These are phyloP conservation scores for Ursus arctos DNA, from an alignment of 2,113 vertebrate species.

Conservation along the genomic window DNA sequence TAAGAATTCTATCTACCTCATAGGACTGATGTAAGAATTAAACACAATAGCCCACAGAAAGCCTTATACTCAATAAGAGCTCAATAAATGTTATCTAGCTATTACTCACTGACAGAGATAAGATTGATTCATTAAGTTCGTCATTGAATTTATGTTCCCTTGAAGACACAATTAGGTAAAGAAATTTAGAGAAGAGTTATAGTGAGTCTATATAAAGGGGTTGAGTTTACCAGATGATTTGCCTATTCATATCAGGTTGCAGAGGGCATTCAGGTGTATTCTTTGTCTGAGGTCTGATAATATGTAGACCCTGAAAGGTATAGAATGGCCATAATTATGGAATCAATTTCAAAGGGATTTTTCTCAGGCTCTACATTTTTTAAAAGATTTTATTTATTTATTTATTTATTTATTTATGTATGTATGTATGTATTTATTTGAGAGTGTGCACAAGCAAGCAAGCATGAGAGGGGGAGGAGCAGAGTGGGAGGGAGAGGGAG, in stretches of 20 bases:
- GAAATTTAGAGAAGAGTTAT: not conserved
- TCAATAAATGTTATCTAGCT: not conserved
- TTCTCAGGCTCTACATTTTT: not conserved
- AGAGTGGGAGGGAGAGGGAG: not conserved
- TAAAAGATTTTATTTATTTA: not conserved
- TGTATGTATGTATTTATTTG: too few relatives aligned
- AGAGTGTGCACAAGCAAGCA: not conserved
- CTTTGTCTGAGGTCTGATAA: not conserved
- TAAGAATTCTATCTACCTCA: not conserved
- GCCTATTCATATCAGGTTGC: not conserved
- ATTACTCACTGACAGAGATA: not conserved
- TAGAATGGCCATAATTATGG: not conserved
- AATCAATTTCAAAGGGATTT: not conserved
- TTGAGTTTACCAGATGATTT: not conserved
- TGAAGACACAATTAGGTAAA: not conserved
- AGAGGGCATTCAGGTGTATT: not conserved
- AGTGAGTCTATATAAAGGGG: not conserved
- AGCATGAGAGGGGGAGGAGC: not conserved
- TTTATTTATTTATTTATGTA: not conserved
- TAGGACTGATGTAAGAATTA: not conserved
- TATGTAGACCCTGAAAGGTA: not conserved
- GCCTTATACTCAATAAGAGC: not conserved
- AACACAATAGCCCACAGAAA: not conserved
- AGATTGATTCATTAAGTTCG: not conserved
- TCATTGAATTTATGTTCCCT: not conserved